Conservation (phyloP, 2,113 vertebrate genomes). For the Theristicus caerulescens region DNA sequence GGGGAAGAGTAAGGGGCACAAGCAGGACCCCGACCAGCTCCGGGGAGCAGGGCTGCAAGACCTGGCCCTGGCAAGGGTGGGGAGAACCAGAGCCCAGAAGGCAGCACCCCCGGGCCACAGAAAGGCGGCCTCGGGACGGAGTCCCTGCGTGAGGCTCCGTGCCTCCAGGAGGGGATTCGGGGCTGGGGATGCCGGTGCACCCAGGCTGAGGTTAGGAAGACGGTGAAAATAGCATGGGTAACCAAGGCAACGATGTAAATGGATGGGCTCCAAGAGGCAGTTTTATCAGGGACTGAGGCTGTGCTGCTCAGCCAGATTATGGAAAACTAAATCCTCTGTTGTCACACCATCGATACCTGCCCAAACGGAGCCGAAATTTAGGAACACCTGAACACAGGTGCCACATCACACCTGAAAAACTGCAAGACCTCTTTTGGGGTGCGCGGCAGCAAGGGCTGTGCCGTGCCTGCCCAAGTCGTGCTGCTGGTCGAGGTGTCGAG, state of each 20-base stretch:
- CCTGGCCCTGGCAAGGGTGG: not conserved
- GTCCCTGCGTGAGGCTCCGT: rapidly evolving
- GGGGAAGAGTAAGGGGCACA: not conserved
- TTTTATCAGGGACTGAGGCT: not conserved
- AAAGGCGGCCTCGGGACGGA: not conserved
- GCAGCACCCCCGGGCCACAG: not conserved
- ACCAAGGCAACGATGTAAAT: not conserved
- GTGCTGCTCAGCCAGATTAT: not conserved
- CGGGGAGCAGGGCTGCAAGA: not conserved
- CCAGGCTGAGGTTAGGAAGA: not conserved
- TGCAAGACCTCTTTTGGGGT: not conserved
- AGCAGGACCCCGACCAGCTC: too few relatives aligned
- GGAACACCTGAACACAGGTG: not conserved
- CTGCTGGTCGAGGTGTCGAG: rapidly evolving
- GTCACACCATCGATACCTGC: not conserved
- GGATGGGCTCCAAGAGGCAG: not conserved
- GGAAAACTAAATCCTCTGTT: not conserved
- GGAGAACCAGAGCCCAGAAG: not conserved
- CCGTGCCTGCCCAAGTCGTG: too few relatives aligned
- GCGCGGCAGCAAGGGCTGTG: too few relatives aligned
- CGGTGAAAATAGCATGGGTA: conserved; percentile 12
- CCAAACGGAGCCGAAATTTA: not conserved
- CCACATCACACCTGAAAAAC: not conserved
- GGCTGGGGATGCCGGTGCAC: rapidly evolving
- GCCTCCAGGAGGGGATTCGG: not conserved